Evolutionary conservation across 2,797 vertebrate genomes (phyloP).

Genomic region (Setipinna tenuifilis): DNA sequence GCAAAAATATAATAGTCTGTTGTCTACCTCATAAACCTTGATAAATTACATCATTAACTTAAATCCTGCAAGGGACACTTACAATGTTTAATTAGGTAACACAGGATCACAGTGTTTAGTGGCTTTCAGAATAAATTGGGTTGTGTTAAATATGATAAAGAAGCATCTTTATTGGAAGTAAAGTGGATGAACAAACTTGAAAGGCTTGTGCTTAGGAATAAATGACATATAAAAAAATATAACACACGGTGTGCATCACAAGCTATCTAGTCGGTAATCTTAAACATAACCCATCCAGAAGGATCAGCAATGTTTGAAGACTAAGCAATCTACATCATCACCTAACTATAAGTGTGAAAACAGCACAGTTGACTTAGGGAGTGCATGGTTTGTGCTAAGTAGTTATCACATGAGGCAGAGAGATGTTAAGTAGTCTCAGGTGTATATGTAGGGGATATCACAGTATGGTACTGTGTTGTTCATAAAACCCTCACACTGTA

Average conservation of each 20-base stretch:
- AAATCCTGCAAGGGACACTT: neutral
- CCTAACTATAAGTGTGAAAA: neutral
- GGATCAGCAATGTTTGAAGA: neutral
- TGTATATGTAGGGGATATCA: neutral
- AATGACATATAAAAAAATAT: neutral
- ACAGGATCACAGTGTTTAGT: neutral
- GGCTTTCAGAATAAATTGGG: neutral
- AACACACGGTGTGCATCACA: neutral
- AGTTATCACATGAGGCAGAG: neutral
- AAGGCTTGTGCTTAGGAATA: neutral
- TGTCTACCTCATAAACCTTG: neutral
- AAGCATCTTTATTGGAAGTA: neutral
- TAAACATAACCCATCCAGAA: neutral
- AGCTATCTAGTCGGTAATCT: neutral
- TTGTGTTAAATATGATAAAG: neutral
- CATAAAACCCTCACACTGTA: neutral
- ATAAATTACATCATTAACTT: slow-evolving; percentile 3
- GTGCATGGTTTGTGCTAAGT: neutral
- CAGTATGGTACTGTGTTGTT: neutral
- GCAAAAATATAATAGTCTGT: slow-evolving; percentile 4
- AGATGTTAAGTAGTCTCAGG: neutral
- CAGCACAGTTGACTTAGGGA: neutral
- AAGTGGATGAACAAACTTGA: neutral
- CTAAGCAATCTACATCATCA: no score
- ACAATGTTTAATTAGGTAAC: neutral